A percentile compares a stretch with the other conserved stretches of the same genome.
Evolutionary conservation across 2,888 invertebrate species (phyloP).

Genomic region (Schizotus pectinicornis): DNA sequence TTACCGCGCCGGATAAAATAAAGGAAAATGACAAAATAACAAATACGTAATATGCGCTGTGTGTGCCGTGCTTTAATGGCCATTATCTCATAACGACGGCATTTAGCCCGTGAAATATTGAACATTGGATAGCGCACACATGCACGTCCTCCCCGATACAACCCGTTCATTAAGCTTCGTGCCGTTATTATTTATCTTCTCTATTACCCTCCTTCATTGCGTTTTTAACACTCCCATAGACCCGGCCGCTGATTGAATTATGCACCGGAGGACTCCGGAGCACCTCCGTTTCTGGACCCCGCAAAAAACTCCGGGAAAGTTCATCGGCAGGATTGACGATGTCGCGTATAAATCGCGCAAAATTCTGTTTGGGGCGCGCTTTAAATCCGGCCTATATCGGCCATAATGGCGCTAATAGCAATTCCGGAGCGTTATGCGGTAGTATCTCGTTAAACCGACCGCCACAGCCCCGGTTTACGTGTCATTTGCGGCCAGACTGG

Average conservation of each 20-base stretch:
- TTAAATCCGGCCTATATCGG: conserved; percentile 49
- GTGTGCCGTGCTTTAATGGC: conserved; percentile 52
- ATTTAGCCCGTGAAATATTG: conserved; percentile 55
- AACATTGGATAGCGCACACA: conserved; percentile 51
- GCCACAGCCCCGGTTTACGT: conserved; percentile 56
- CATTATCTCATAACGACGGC: conserved; percentile 56
- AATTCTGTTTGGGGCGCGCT: conserved; percentile 34
- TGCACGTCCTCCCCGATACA: conserved; percentile 46
- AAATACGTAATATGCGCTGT: conserved; percentile 52
- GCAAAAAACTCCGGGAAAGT: too few relatives aligned
- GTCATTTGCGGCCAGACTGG: conserved; percentile 56
- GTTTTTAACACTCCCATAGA: conserved; percentile 47
- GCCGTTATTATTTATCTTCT: conserved; percentile 51
- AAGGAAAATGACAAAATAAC: conserved; percentile 50
- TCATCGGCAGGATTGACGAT: too few relatives aligned
- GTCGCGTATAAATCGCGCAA: too few relatives aligned
- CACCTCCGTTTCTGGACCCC: too few relatives aligned
- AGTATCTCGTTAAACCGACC: conserved; percentile 58
- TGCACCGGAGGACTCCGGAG: conserved; percentile 8
- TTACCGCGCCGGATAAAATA: conserved; percentile 35
- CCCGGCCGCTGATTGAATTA: conserved; percentile 41
- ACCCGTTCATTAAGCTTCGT: conserved; percentile 50
- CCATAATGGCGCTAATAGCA: conserved; percentile 57
- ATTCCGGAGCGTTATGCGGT: conserved; percentile 56
- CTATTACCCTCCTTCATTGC: conserved; percentile 48